Percentiles rank a stretch among this genome's conserved stretches.
Evolutionary conservation across 2,888 invertebrate species (phyloP).

Genomic region (Phengaris arion): DNA sequence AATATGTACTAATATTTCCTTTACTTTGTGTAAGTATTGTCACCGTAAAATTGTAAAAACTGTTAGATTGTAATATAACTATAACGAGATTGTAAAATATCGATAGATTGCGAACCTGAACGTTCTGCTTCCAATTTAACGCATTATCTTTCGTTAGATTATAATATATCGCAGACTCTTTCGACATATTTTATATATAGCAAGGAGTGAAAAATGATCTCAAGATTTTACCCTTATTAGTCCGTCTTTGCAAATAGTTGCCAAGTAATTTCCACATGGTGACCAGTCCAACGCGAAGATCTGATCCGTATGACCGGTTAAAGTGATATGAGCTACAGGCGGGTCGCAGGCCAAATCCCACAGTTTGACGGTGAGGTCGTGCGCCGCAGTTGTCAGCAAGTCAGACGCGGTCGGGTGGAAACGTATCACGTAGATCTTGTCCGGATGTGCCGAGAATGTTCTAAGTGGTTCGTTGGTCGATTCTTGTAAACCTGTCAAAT

Average conservation of each 20-base stretch:
- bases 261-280: constrained; percentile 90
- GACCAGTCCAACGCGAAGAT: constrained; percentile 97
- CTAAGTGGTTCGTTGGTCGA: constrained; percentile 88
- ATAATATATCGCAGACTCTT: no score
- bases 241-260: constrained; percentile 94
- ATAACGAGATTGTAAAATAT: no score
- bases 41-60: no score
- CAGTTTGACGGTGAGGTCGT: constrained; percentile 92
- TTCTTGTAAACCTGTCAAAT: constrained; percentile 80
- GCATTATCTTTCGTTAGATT: no score
- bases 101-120: no score
- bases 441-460: constrained; percentile 86
- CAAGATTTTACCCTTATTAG: constrained; percentile 79
- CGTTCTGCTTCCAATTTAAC: no score
- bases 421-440: constrained; percentile 92
- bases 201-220: neutral
- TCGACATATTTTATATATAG: no score
- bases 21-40: no score
- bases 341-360: constrained; percentile 85
- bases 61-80: no score
- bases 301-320: constrained; percentile 90
- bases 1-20: no score
- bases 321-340: constrained; percentile 69
- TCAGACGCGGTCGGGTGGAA: constrained; percentile 94
- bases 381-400: constrained; percentile 92